Base-by-base conservation (phyloP, 2,888 invertebrate genomes). In the Rhogogaster chlorosoma region DNA sequence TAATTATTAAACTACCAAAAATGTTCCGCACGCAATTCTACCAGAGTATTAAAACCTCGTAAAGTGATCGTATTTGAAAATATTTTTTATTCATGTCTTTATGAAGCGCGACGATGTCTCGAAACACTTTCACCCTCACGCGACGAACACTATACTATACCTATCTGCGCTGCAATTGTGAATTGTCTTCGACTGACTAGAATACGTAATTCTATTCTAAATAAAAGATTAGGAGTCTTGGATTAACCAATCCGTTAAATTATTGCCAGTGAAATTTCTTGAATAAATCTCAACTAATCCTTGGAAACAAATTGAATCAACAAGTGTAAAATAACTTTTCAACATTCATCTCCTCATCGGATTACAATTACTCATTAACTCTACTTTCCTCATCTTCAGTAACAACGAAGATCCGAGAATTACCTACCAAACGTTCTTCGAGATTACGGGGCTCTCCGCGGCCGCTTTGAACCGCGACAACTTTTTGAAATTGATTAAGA, bases 381-480 rank as follows among this genome's bases (percentile, higher is more conserved):
- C 12, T n/a, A 38, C 36, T 73, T 73, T 42, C 22, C 36, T 10
- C 22, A 36, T 42, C 18, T 18, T n/a, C n/a, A n/a, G 22, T 15
- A n/a, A 73, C 22, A 73, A 42, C 22, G 26, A 73, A 73, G 32
- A 53, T 77, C 38, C 15, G 77, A 53, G 77, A 77, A 77, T 49
- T 77, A 93, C 94, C 94, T 94, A 96, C 96, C 92, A 95, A 94
- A 94, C 95, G 94, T 88, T 96, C 96, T 73, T 94, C 94, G 36
- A 95, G 90, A 89, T 94, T 95, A 93, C 95, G 95, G 0, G 96
- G 96, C 88, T 95, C 95, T 90, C 95, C 95, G 86, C 94, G 95
- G n/a, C 95, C 95, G 86, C 95, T 95, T 91, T 96, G 96, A 83
- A 96, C 90, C 86, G 95, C 95, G 0, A 95, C 95, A 36, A 95